A percentile compares a stretch with the other conserved stretches of the same genome.
Evolutionary conservation across 1,140 invertebrate species (phyloP).

Genomic region (Doryteuthis pealeii): DNA sequence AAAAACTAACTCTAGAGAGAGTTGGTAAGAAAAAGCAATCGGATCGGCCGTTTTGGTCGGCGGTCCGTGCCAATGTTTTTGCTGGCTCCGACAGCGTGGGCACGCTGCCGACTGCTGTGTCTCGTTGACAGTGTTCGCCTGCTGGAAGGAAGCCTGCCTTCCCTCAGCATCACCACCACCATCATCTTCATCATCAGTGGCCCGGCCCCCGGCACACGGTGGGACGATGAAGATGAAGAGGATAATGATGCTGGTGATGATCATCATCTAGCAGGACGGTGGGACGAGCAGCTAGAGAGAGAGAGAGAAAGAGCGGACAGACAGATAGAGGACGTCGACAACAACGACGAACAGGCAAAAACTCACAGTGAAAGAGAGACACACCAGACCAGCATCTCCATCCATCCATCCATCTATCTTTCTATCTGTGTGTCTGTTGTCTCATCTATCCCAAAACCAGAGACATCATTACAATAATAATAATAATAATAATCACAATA

Average conservation of each 20-base stretch:
- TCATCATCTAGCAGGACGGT: background rate
- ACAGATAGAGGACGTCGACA: slow-evolving; percentile 3
- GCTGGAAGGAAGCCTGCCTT: background rate
- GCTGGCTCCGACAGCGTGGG: slow-evolving; percentile 7
- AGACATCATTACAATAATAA: too few species aligned
- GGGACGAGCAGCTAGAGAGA: too few species aligned
- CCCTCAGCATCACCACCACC: background rate
- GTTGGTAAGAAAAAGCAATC: too few species aligned
- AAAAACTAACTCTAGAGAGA: too few species aligned
- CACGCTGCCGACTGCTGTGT: slow-evolving; percentile 10
- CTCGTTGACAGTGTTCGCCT: background rate
- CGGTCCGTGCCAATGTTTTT: slow-evolving; percentile 1
- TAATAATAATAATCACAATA: too few species aligned
- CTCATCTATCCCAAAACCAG: too few species aligned
- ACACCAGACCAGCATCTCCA: background rate
- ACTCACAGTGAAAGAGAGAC: background rate
- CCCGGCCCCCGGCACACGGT: background rate
- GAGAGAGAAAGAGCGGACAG: background rate
- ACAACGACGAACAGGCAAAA: background rate
- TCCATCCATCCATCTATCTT: background rate
- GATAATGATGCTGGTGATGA: background rate
- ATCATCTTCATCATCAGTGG: background rate
- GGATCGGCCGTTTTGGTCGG: too few species aligned
- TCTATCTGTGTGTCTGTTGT: background rate
- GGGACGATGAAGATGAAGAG: slow-evolving; percentile 6